A percentile compares a stretch with the other conserved stretches of the same genome.
Conservation (phyloP, 2,113 vertebrate species). For the Xenus cinereus region DNA sequence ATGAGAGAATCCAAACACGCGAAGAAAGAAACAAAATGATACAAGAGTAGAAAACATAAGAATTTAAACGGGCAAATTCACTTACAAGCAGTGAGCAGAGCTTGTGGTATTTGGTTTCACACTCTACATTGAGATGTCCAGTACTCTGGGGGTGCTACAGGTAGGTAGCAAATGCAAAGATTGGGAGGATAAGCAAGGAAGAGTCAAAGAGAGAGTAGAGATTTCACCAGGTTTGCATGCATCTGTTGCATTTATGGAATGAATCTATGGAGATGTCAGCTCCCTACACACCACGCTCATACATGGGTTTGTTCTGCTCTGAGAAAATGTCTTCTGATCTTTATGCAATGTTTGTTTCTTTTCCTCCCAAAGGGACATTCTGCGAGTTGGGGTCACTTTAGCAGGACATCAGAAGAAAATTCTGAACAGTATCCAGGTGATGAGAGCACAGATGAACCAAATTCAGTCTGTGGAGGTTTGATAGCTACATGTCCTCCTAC, state of each 20-base stretch:
- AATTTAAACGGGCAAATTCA: not conserved
- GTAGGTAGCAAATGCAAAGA: not conserved
- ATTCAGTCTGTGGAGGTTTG: conserved; percentile 98
- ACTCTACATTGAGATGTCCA: not conserved
- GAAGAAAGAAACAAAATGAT: not conserved
- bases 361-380: conserved; percentile 85
- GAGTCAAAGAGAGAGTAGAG: not conserved
- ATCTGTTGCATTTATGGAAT: not conserved
- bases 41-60: not conserved
- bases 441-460: conserved; percentile 98
- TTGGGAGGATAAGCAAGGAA: not conserved
- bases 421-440: conserved; percentile 96
- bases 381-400: conserved; percentile 90
- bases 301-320: not conserved
- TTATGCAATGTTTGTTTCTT: conserved; percentile 5
- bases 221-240: not conserved
- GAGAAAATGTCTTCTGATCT: not conserved
- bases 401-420: conserved; percentile 99
- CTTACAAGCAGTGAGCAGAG: not conserved
- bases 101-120: not conserved
- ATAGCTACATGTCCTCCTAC: conserved; percentile 54
- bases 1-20: not conserved
- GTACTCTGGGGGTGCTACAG: not conserved
- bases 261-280: not conserved
- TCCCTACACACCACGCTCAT: not conserved